Evolutionary conservation across 2,797 vertebrate species (phyloP).

Genomic region (Pseudochromis fuscus): DNA sequence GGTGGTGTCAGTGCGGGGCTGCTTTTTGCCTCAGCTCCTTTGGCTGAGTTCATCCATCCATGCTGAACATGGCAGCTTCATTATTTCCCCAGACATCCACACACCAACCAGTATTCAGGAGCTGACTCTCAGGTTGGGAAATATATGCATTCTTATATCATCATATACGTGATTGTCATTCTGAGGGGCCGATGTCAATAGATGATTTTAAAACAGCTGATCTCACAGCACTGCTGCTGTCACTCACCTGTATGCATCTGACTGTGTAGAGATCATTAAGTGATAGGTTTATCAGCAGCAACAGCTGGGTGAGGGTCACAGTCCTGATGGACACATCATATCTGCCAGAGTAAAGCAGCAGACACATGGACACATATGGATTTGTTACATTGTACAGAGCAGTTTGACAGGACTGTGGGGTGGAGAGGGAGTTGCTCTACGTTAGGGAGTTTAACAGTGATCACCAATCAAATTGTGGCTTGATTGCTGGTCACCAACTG

Average conservation of each 20-base stretch:
- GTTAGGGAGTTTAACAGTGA: background rate
- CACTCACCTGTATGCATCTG: background rate
- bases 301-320: background rate
- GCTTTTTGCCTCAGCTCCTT: background rate
- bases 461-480: background rate
- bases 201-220: background rate
- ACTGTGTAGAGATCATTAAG: background rate
- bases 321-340: background rate
- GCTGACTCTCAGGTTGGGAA: background rate
- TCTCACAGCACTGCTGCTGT: background rate
- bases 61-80: background rate
- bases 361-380: background rate
- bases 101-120: slow-evolving; percentile 1
- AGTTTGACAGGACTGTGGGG: background rate
- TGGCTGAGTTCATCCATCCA: background rate
- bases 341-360: background rate
- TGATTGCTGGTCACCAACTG: background rate
- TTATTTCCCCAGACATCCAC: slow-evolving; percentile 13
- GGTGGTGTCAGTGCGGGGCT: background rate
- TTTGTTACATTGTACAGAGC: background rate
- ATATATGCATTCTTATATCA: background rate
- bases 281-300: background rate
- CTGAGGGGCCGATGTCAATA: background rate
- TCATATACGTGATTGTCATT: background rate
- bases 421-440: background rate